These are phyloP conservation scores for Hydropsyche betteni DNA, from an alignment of 2,888 invertebrate species.

Conservation along the genomic window DNA sequence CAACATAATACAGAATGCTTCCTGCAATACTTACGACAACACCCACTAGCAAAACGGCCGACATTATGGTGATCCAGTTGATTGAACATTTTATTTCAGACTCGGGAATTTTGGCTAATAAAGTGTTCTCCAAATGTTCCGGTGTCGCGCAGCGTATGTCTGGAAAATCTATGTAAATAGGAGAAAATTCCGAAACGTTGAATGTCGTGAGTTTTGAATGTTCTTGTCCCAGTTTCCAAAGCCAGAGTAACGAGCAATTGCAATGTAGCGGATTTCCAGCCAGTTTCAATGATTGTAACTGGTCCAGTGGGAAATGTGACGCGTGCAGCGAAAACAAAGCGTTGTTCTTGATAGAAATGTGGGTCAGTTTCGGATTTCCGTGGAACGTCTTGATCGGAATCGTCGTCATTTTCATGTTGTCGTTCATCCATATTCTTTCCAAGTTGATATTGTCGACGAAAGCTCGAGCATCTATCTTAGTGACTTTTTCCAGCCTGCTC, in stretches of 20 bases:
- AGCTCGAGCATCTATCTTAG: slow-evolving; percentile 78
- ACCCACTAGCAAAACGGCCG: slow-evolving; percentile 65
- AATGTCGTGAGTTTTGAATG: slow-evolving; percentile 43
- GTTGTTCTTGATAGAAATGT: slow-evolving; percentile 80
- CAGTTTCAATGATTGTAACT: slow-evolving; percentile 76
- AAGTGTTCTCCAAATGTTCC: slow-evolving; percentile 64
- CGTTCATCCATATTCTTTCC: slow-evolving; percentile 80
- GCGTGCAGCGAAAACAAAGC: slow-evolving; percentile 79
- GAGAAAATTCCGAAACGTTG: slow-evolving; percentile 55
- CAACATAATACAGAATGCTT: slow-evolving; percentile 64
- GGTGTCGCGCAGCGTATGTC: slow-evolving; percentile 70
- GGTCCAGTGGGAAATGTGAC: slow-evolving; percentile 84
- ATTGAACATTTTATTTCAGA: slow-evolving; percentile 71
- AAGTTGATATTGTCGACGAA: slow-evolving; percentile 87
- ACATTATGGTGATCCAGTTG: slow-evolving; percentile 69
- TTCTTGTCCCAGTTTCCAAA: slow-evolving; percentile 74
- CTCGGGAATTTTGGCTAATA: slow-evolving; percentile 69
- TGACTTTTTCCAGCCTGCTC: slow-evolving; percentile 73
- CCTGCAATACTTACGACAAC: slow-evolving; percentile 66
- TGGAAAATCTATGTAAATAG: slow-evolving; percentile 67
- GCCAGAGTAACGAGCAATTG: slow-evolving; percentile 88
- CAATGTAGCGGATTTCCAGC: slow-evolving; percentile 86
- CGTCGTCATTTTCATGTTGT: slow-evolving; percentile 76
- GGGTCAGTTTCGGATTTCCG: slow-evolving; percentile 80
- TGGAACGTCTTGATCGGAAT: slow-evolving; percentile 86